These are phyloP conservation scores for Drosophila erecta DNA, from an alignment of 1,140 invertebrate species.

Conservation along the genomic window DNA sequence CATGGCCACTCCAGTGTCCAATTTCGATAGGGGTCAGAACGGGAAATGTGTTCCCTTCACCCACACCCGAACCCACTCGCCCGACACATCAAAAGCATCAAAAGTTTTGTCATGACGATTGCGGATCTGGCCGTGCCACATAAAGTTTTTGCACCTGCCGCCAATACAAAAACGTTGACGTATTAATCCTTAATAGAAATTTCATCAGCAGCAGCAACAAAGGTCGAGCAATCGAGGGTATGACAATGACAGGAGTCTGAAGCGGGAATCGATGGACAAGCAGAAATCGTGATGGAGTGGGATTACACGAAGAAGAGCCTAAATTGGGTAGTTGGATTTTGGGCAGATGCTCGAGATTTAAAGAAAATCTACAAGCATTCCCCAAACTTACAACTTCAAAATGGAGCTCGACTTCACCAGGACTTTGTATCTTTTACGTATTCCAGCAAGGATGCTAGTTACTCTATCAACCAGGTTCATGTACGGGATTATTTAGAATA, in stretches of 20 bases:
- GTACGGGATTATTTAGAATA: too few species aligned
- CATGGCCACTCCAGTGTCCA: slow-evolving; percentile 66
- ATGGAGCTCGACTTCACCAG: too few species aligned
- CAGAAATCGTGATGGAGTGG: slow-evolving; percentile 5
- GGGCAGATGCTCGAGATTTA: not conserved
- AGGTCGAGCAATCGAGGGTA: slow-evolving; percentile 28
- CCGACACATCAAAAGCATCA: slow-evolving; percentile 77
- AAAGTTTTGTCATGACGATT: slow-evolving; percentile 73
- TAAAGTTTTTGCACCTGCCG: slow-evolving; percentile 68
- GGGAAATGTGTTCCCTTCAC: not conserved
- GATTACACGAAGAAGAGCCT: not conserved
- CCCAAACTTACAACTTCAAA: too few species aligned
- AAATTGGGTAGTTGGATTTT: not conserved
- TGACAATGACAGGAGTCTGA: slow-evolving; percentile 42
- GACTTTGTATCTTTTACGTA: too few species aligned
- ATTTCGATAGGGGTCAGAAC: slow-evolving; percentile 10
- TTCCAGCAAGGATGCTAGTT: too few species aligned
- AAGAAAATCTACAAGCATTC: too few species aligned
- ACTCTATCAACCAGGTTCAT: too few species aligned
- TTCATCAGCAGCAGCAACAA: slow-evolving; percentile 57
- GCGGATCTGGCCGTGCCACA: slow-evolving; percentile 38
- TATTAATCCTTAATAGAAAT: slow-evolving; percentile 82
- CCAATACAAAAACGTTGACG: slow-evolving; percentile 67
- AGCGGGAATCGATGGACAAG: slow-evolving; percentile 11
- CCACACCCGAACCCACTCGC: slow-evolving; percentile 36